Evolutionary conservation across 2,888 invertebrate genomes (phyloP).

Genomic region (Alcis repandata): DNA sequence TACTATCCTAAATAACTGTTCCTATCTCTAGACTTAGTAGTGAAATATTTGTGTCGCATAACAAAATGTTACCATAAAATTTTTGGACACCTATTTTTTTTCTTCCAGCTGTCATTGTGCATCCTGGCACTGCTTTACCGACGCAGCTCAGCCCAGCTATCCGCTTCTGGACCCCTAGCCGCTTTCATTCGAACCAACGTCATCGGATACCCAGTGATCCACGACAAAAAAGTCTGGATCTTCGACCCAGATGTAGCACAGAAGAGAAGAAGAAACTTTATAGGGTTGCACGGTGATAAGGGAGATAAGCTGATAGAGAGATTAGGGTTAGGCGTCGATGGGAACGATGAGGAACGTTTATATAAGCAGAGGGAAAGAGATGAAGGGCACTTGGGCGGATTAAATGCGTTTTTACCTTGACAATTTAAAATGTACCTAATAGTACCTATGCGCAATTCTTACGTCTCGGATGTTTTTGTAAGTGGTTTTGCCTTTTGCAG

Average conservation of each 20-base stretch:
- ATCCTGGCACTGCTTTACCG: conserved; percentile 58
- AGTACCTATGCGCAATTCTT: too few species aligned
- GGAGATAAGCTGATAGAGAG: conserved; percentile 89
- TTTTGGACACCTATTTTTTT: conserved; percentile 29
- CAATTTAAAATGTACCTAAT: neutral
- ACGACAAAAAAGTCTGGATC: conserved; percentile 86
- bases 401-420: conserved; percentile 71
- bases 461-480: too few species aligned
- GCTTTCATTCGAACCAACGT: conserved; percentile 82
- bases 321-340: conserved; percentile 88
- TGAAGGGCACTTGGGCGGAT: conserved; percentile 85
- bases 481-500: too few species aligned
- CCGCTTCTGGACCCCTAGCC: conserved; percentile 64
- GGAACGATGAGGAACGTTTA: conserved; percentile 85
- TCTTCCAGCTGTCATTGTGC: conserved; percentile 66
- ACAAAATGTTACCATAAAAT: too few species aligned
- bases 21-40: too few species aligned
- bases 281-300: conserved; percentile 87
- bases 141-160: conserved; percentile 50
- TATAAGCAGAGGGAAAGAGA: conserved; percentile 84
- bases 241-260: conserved; percentile 89
- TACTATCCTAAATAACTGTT: too few species aligned
- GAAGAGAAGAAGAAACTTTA: conserved; percentile 87
- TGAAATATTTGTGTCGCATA: too few species aligned
- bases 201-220: conserved; percentile 87